Percentiles rank a stretch among this genome's conserved stretches.
Conservation (phyloP, 2,888 invertebrate genomes). For the Aquatica leii region DNA sequence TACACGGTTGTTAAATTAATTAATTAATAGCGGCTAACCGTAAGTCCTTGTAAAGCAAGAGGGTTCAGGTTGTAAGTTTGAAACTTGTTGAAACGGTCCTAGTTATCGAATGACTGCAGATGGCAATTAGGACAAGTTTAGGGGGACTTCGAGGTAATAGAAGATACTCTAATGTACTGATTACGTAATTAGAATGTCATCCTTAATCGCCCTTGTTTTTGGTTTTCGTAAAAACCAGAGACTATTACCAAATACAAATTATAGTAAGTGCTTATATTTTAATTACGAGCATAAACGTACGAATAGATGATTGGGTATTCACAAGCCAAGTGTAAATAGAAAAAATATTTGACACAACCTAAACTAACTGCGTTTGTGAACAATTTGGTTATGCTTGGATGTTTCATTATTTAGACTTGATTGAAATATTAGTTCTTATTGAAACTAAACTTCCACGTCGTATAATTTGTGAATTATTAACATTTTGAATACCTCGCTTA, state of each 20-base stretch:
- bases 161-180: conserved; percentile 30
- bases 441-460: no score
- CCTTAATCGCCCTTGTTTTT: conserved; percentile 33
- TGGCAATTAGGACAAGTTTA: conserved; percentile 36
- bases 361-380: no score
- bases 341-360: no score
- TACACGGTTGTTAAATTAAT: conserved; percentile 36
- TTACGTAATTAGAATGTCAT: conserved; percentile 31
- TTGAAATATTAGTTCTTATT: no score
- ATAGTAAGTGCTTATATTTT: no score
- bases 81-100: conserved; percentile 34
- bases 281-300: no score
- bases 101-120: conserved; percentile 36
- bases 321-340: no score
- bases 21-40: conserved; percentile 36
- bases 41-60: conserved; percentile 32
- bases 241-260: conserved; percentile 6
- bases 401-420: no score
- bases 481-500: no score
- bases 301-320: no score
- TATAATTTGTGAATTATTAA: no score
- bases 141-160: conserved; percentile 28
- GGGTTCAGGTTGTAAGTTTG: conserved; percentile 32
- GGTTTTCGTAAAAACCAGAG: conserved; percentile 12
- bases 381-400: no score